Evolutionary conservation across 2,797 vertebrate species (phyloP), one percentile per base, ranked within the genome.

Genomic region (Acanthurus lineatus): DNA sequence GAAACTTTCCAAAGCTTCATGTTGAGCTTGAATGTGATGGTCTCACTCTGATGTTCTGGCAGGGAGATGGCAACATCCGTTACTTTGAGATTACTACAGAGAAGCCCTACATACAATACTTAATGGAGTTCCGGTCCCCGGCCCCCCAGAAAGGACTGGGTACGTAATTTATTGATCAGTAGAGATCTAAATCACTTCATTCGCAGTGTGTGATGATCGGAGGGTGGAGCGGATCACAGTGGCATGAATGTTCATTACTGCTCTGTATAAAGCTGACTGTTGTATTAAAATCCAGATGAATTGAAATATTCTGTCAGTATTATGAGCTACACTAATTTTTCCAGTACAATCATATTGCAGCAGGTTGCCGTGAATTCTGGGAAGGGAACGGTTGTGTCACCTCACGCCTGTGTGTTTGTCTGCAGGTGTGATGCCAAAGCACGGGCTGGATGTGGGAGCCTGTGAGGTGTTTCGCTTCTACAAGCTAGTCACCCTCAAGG

Each of bases 381-480:
- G 61, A 80, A 62, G 49, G 28, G 28, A 32, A 32, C 28, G 28
- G 28, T 32, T 32, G 28, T 32, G 28, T 69, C 45, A 35, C 67
- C 22, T 17, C 56, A 9, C 6, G 1, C 22, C 16, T 61, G 60
- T 77, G 60, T 59, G 80, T 28, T 40, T 28, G 11, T 79, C 62
- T 74, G 60, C 94, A 99, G 98, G 98, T 79, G 97, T 99, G 92
- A 99, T 99, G 98, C 98, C 98, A 0, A 99, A 99, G 69, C 96
- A 98, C 0, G 98, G 98, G 45, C 88, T 99, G 94, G 97, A 99
- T 0, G 98, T 99, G 61, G 95, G 95, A 0, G 95, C 97, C 4
- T 99, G 98, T 0, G 98, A 99, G 86, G 97, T 99, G 49, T 99
- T 95, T 86, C 96, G 98, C 9, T 99, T 99, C 95, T 99, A 99